Evolutionary conservation across 2,888 invertebrate species (phyloP).

Genomic region (Lepas anatifera): DNA sequence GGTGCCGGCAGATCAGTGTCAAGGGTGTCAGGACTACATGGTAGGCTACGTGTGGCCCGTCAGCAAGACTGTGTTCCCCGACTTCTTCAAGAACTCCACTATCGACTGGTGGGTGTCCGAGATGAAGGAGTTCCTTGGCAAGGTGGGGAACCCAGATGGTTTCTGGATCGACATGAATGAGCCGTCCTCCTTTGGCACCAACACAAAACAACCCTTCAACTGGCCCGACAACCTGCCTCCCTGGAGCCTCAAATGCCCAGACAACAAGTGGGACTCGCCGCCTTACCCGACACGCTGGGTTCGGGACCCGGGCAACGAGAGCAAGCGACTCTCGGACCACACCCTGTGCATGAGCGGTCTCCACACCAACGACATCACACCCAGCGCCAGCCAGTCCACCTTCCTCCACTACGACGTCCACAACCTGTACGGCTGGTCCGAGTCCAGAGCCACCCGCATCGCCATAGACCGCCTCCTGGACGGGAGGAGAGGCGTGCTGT

Average conservation of each 20-base stretch:
- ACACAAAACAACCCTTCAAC: conserved; percentile 5
- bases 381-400: neutral
- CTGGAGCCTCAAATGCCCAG: conserved; percentile 36
- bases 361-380: conserved; percentile 26
- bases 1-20: conserved; percentile 21
- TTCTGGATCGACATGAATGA: conserved; percentile 90
- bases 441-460: conserved; percentile 26
- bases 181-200: conserved; percentile 55
- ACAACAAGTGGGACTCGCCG: conserved; percentile 47
- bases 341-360: conserved; percentile 22
- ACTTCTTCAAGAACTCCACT: conserved; percentile 26
- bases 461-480: conserved; percentile 15
- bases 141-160: conserved; percentile 45
- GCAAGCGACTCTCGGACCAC: conserved; percentile 19
- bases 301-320: neutral
- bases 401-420: conserved; percentile 30
- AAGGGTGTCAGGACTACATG: conserved; percentile 19
- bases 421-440: conserved; percentile 29
- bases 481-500: conserved; percentile 20
- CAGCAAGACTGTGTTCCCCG: conserved; percentile 25
- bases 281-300: conserved; percentile 41
- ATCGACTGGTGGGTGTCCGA: conserved; percentile 26
- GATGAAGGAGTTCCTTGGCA: conserved; percentile 23
- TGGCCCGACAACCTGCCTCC: neutral
- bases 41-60: conserved; percentile 24